phyloP scores from a whole-genome alignment of 2,797 vertebrate genomes.

The Alcedo atthis region DNA sequence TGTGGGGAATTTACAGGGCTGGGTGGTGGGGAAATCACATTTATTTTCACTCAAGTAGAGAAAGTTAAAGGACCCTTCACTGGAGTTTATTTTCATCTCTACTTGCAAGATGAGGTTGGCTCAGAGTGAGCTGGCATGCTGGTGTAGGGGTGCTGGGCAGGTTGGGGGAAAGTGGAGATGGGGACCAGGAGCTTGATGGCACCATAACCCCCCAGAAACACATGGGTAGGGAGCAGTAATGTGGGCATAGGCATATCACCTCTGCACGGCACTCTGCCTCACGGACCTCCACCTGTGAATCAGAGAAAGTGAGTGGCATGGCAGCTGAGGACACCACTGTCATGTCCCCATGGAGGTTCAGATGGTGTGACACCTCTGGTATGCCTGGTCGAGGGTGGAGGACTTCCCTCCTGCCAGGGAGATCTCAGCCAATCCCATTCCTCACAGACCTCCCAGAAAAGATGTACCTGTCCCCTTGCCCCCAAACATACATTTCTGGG shows the following conservation, averaged over 20 bases:
- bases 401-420: background rate
- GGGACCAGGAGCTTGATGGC: background rate
- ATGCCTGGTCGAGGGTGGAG: background rate
- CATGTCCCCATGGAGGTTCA: background rate
- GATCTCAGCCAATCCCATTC: background rate
- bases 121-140: rapidly evolving
- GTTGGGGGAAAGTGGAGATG: background rate
- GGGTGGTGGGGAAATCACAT: constrained; percentile 41
- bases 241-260: rapidly evolving
- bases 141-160: rapidly evolving
- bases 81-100: constrained; percentile 71
- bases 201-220: background rate
- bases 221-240: rapidly evolving
- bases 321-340: rapidly evolving
- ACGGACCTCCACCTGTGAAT: background rate
- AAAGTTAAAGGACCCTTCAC: constrained; percentile 71
- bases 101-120: background rate
- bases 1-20: constrained; percentile 54
- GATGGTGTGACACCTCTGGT: background rate
- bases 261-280: background rate
- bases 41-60: constrained; percentile 67
- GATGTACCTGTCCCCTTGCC: rapidly evolving
- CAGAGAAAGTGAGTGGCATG: background rate
- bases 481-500: background rate
- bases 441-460: background rate